Conservation (phyloP, 2,113 vertebrate species). For the Raja brachyura region DNA sequence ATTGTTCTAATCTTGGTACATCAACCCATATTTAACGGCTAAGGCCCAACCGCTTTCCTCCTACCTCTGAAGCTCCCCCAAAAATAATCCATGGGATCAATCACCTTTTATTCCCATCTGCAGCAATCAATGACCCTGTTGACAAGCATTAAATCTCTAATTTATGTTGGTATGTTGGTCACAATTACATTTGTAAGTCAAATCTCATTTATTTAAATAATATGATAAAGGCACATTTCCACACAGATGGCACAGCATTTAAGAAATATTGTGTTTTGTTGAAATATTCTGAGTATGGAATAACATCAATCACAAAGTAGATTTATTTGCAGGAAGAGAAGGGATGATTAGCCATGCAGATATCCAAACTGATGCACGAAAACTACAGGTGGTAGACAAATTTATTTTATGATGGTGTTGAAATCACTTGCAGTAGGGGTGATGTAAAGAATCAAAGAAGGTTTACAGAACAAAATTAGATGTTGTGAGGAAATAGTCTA, state of each 20-base stretch:
- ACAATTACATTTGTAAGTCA: neutral
- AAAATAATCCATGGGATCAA: no score
- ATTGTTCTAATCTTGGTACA: neutral
- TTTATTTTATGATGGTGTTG: no score
- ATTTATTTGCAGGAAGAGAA: neutral
- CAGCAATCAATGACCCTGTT: neutral
- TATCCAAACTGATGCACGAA: no score
- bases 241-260: neutral
- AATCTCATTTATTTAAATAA: neutral
- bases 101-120: no score
- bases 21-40: no score
- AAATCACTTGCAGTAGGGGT: no score
- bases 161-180: neutral
- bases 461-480: no score
- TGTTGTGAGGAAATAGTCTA: no score
- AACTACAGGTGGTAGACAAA: no score
- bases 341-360: no score
- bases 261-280: neutral
- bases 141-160: neutral
- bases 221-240: neutral
- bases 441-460: no score
- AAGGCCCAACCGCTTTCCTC: neutral
- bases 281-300: neutral
- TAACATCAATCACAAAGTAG: neutral
- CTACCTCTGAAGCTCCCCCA: no score